Conservation (phyloP, 2,113 vertebrate genomes). For the Phyllopteryx taeniolatus region DNA sequence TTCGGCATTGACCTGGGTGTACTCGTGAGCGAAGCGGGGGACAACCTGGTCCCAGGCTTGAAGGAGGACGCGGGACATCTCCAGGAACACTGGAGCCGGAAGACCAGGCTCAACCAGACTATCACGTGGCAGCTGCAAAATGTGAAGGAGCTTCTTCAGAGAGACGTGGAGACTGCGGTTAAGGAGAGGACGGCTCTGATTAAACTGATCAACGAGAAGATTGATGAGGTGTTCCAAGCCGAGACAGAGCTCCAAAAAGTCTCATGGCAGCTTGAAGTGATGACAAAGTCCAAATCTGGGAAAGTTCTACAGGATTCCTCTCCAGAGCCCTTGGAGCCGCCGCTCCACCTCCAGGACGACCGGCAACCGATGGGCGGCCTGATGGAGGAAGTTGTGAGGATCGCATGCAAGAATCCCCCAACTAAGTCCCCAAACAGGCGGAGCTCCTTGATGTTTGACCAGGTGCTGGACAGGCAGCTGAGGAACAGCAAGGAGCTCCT, state of each 20-base stretch:
- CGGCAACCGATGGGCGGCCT: neutral
- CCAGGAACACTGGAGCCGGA: slow-evolving; percentile 2
- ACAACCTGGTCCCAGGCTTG: neutral
- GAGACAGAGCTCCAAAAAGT: neutral
- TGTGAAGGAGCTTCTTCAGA: slow-evolving; percentile 6
- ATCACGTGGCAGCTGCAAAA: slow-evolving; percentile 5
- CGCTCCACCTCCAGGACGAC: slow-evolving; percentile 1
- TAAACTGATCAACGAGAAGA: slow-evolving; percentile 8
- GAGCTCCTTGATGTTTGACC: neutral
- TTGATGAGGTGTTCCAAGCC: neutral
- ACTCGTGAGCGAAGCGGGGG: neutral
- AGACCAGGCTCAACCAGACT: slow-evolving; percentile 6
- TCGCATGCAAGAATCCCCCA: neutral
- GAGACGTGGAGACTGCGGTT: slow-evolving; percentile 2
- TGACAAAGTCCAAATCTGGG: neutral
- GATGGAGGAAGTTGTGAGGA: neutral
- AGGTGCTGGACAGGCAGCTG: slow-evolving; percentile 1
- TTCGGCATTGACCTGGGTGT: neutral
- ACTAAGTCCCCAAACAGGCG: neutral
- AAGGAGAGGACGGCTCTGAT: slow-evolving; percentile 4
- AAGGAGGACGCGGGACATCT: neutral
- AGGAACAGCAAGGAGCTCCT: slow-evolving; percentile 5
- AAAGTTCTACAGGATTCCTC: neutral
- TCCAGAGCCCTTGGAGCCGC: neutral
- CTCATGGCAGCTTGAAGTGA: neutral